phyloP scores from a whole-genome alignment of 1,140 invertebrate genomes.

The Bombus balteatus region DNA sequence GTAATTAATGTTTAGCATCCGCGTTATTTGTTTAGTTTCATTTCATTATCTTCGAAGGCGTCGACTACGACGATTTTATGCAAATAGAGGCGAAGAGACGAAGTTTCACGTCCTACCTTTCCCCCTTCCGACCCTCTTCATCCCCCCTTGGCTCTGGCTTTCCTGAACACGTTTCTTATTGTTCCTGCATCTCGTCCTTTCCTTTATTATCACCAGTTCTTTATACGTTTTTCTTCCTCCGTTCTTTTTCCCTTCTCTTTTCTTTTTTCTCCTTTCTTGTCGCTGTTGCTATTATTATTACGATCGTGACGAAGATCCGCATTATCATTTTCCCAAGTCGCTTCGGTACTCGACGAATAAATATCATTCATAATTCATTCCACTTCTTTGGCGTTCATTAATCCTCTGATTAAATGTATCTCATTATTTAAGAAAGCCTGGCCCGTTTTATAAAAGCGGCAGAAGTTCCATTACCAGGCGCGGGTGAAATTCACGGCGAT shows the following conservation, averaged over 20 bases:
- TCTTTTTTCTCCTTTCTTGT: neutral
- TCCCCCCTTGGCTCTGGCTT: conserved; percentile 30
- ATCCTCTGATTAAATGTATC: conserved; percentile 78
- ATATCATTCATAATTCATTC: conserved; percentile 80
- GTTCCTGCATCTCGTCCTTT: conserved; percentile 26
- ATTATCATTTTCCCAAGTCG: conserved; percentile 67
- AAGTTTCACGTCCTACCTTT: conserved; percentile 57
- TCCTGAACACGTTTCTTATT: conserved; percentile 47
- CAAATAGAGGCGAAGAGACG: conserved; percentile 75
- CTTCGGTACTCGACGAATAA: conserved; percentile 73
- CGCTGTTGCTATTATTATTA: conserved; percentile 62
- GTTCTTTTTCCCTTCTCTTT: neutral
- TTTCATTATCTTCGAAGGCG: conserved; percentile 80
- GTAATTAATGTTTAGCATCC: conserved; percentile 81
- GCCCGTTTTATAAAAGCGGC: conserved; percentile 62
- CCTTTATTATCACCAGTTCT: conserved; percentile 38
- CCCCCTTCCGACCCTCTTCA: conserved; percentile 43
- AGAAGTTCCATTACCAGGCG: conserved; percentile 61
- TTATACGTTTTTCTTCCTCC: neutral
- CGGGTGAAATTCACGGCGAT: conserved; percentile 33
- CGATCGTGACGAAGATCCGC: conserved; percentile 65
- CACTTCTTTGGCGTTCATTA: conserved; percentile 76
- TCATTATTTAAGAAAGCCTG: conserved; percentile 73
- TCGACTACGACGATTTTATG: conserved; percentile 79
- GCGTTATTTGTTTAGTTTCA: conserved; percentile 82